Conservation (phyloP, 2,113 vertebrate species). For the Corvus moneduloides region DNA sequence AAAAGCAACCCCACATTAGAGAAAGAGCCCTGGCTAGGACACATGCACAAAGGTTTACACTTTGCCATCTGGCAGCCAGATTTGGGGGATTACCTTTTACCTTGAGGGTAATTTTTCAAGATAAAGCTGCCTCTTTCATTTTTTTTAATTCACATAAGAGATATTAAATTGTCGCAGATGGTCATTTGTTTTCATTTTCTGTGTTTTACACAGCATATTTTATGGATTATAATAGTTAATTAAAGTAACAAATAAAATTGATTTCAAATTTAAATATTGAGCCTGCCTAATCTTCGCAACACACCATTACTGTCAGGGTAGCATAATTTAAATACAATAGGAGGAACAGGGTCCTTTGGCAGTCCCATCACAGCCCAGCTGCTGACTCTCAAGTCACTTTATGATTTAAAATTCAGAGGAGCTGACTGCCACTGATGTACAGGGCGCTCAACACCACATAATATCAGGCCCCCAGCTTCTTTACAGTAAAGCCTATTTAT, state of each 20-base stretch:
- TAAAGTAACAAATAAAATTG: conserved; percentile 32
- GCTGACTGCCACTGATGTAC: background rate
- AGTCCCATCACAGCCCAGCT: background rate
- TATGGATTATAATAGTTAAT: background rate
- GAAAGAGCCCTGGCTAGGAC: background rate
- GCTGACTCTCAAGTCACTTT: background rate
- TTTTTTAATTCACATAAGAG: background rate
- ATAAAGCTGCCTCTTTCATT: background rate
- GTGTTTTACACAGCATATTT: background rate
- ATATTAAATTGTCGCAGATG: background rate
- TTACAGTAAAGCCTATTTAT: background rate
- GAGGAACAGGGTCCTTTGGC: background rate
- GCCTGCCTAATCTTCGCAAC: background rate
- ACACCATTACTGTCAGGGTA: accelerated
- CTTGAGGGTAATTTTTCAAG: background rate
- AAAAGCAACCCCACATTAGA: background rate
- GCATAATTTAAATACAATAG: background rate
- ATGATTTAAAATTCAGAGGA: background rate
- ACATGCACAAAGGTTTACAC: background rate
- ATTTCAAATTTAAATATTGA: background rate
- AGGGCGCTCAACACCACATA: background rate
- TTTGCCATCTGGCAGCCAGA: background rate
- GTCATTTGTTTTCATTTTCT: background rate
- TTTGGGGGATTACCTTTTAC: background rate
- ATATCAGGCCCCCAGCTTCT: background rate